A percentile compares a stretch with the other conserved stretches of the same genome.
phyloP scores from a whole-genome alignment of 2,888 invertebrate genomes.

The Muschampia plurimacula region DNA sequence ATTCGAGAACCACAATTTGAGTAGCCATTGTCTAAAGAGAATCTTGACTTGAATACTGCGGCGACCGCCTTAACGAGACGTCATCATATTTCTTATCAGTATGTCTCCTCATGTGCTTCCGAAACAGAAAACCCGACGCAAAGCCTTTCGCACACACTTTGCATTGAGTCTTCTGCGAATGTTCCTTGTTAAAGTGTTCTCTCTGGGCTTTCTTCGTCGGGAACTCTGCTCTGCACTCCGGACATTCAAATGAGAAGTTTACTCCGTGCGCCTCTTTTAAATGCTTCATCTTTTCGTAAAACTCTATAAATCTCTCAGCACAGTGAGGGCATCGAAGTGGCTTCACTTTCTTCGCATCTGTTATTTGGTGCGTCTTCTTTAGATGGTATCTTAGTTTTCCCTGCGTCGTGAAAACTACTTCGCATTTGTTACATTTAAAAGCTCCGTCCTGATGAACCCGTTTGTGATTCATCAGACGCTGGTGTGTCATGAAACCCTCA shows the following conservation, averaged over 20 bases:
- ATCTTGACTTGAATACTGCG: no score
- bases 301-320: slow-evolving; percentile 74
- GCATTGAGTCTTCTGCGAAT: slow-evolving; percentile 74
- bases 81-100: slow-evolving; percentile 58
- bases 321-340: slow-evolving; percentile 78
- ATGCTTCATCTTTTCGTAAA: slow-evolving; percentile 78
- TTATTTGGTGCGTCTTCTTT: slow-evolving; percentile 71
- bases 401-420: slow-evolving; percentile 70
- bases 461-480: slow-evolving; percentile 71
- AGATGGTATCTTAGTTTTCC: slow-evolving; percentile 72
- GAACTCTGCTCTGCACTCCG: slow-evolving; percentile 65
- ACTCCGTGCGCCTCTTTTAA: slow-evolving; percentile 74
- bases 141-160: slow-evolving; percentile 75
- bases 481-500: slow-evolving; percentile 75
- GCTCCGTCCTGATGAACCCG: slow-evolving; percentile 73
- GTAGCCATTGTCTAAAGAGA: no score
- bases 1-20: no score
- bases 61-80: background rate
- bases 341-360: slow-evolving; percentile 67
- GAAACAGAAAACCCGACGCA: slow-evolving; percentile 68
- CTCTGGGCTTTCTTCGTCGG: slow-evolving; percentile 72
- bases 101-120: slow-evolving; percentile 74
- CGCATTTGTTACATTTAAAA: slow-evolving; percentile 72
- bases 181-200: slow-evolving; percentile 73
- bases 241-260: slow-evolving; percentile 72